Base-by-base conservation (phyloP, 2,888 invertebrate genomes). In the Leptogaster cylindrica region DNA sequence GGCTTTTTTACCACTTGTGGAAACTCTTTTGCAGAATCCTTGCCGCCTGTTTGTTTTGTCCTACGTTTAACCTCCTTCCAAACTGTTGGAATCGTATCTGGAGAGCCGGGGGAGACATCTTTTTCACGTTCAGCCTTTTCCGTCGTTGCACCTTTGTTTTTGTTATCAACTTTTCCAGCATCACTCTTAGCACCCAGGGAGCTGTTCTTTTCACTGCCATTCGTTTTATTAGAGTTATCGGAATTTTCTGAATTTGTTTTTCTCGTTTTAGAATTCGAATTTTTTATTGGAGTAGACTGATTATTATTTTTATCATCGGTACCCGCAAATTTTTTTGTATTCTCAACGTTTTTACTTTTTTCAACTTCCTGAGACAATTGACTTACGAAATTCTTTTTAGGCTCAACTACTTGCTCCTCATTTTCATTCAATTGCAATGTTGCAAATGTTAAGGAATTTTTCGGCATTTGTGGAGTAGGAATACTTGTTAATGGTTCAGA, bases 401-500 rank as follows among this genome's bases (percentile, higher is more conserved):
- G 3, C 1, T 44, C 41, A 8, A 8, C 10, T 44, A 10, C 18
- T 5, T 4, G 25, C 10, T 12, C 28, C 1, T 51, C 64, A 41
- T 33, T 44, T 50, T 64, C 64, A 50, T 44, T 33, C 20, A 64
- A 8, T 51, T 33, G 52, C 36, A 66, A 12, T 46, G 77, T 82
- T 71, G 83, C 81, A n/a, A n/a, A n/a, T n/a, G n/a, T n/a, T n/a
- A n/a, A n/a, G 69, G 84, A 79, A 65, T 84, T 86, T 81, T 88
- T 86, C 46, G 89, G 89, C 75, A 90, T 76, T 10, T 91, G 91
- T 25, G 89, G 89, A 12, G 88, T 87, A 1, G 91, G 90, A 72
- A 91, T 88, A 66, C 88, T 84, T 10, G 86, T 78, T 69, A 90
- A 81, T 44, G 89, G 81, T 70, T 84, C 85, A 2, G 88, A 85